Conservation (phyloP, 23 tunicate genomes). For the Trididemnum miniatum region DNA sequence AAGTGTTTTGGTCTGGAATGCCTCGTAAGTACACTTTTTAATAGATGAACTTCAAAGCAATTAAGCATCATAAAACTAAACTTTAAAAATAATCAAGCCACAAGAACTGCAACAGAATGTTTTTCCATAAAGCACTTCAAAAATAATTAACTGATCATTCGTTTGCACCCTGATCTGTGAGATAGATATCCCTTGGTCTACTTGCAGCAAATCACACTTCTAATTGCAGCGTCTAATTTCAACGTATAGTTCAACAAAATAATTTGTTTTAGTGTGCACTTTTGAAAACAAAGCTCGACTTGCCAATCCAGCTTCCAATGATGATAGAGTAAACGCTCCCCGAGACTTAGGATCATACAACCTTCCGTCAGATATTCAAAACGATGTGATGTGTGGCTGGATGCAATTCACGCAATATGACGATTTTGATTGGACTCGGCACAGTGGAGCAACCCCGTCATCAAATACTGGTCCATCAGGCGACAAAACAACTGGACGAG, state of each 20-base stretch:
- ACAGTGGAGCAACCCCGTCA: neutral
- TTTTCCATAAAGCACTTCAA: no score
- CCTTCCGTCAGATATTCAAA: neutral
- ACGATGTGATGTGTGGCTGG: neutral
- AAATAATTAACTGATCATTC: no score
- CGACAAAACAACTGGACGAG: conserved; percentile 63
- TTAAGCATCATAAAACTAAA: no score
- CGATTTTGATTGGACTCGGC: neutral
- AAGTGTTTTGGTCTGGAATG: neutral
- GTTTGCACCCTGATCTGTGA: no score
- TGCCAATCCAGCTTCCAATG: neutral
- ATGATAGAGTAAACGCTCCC: neutral
- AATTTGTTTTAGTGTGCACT: neutral
- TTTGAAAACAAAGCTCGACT: neutral
- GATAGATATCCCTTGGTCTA: no score
- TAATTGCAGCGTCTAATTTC: no score
- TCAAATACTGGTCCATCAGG: conserved; percentile 55
- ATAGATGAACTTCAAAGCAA: no score
- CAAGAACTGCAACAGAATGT: no score
- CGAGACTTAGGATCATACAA: neutral
- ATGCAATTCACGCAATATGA: neutral
- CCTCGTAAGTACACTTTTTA: neutral
- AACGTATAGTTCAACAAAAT: neutral
- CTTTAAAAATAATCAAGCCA: no score
- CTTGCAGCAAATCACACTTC: no score